Base-by-base conservation (phyloP, 2,888 invertebrate species). In the Phyto melanocephala region DNA sequence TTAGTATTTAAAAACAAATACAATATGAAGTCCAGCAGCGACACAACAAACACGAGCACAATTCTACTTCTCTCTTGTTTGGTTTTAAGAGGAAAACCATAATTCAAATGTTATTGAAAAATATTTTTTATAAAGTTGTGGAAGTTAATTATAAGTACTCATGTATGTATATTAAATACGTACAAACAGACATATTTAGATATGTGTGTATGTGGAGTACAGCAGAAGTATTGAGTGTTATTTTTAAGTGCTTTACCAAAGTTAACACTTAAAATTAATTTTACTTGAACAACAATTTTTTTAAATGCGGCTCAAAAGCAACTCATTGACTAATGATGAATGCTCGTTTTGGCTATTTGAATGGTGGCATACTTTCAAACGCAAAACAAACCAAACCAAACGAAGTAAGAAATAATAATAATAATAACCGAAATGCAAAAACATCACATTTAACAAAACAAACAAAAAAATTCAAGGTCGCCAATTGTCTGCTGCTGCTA, bases 291-390 rank as follows among this genome's bases (percentile, higher is more conserved):
- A 67, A 42, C 60, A 79, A 72, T 74, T 67, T 60, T 62, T 40
- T 72, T 79, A 82, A 28, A 75, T 52, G 22, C 58, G 52, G 37
- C 62, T 65, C 54, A 67, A 70, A 70, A 71, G 83, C 45, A 82
- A 85, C 63, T 80, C 88, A 88, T 88, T 88, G 89, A 87, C 89
- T 88, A 88, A 89, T 89, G 89, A 89, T 87, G 86, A 86, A 86
- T 86, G 85, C 82, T 77, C 76, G 85, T 52, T 70, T 70, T 45
- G 56, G 70, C 56, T 72, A 78, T 22, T 17, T 79, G 42, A 63
- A 24, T 68, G 58, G 37, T 74, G 81, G 62, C 71, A 54, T 72
- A 79, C 77, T 77, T 77, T 77, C 68, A 79, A 72, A 72, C 42
- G 67, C 33, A 58, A 72, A 72, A 79, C 42, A 52, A 75, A 58